A percentile compares a stretch with the other conserved stretches of the same genome.
Conservation (phyloP, 2,113 vertebrate species). For the Pedetes capensis region DNA sequence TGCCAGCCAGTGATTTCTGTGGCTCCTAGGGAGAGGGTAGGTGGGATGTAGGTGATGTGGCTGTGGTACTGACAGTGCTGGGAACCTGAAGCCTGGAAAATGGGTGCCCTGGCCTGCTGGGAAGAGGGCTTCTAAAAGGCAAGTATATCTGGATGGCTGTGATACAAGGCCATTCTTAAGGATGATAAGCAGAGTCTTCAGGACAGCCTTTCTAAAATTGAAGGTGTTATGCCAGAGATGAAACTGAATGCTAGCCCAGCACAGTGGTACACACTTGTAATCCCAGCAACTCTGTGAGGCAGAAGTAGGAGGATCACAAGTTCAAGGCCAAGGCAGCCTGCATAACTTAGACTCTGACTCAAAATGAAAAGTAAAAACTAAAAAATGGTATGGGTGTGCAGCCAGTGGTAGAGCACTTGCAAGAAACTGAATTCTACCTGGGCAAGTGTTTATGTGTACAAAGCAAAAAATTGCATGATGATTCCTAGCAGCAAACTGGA, state of each 20-base stretch:
- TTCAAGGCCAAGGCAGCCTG: no score
- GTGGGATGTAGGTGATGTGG: slow-evolving; percentile 77
- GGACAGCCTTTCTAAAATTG: slow-evolving; percentile 94
- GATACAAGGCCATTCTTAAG: slow-evolving; percentile 95
- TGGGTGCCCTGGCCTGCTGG: slow-evolving; percentile 77
- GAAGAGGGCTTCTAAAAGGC: slow-evolving; percentile 78
- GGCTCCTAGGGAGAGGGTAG: background rate
- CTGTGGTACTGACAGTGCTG: slow-evolving; percentile 62
- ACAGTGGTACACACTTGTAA: no score
- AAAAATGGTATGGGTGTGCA: no score
- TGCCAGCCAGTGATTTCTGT: background rate
- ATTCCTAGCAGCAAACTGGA: background rate
- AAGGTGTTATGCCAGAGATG: slow-evolving; percentile 90
- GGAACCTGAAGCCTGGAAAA: background rate
- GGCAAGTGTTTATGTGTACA: slow-evolving; percentile 96
- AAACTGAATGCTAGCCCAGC: slow-evolving; percentile 97
- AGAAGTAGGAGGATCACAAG: no score
- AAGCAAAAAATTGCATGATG: slow-evolving; percentile 89
- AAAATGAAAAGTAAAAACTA: no score
- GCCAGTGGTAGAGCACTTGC: no score
- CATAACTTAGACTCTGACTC: no score
- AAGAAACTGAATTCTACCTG: slow-evolving; percentile 90
- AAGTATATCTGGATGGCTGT: slow-evolving; percentile 93
- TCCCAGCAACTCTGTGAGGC: no score
- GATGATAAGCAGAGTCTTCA: slow-evolving; percentile 95